phyloP scores from a whole-genome alignment of 2,797 vertebrate species.

The Enteromius mattozi region DNA sequence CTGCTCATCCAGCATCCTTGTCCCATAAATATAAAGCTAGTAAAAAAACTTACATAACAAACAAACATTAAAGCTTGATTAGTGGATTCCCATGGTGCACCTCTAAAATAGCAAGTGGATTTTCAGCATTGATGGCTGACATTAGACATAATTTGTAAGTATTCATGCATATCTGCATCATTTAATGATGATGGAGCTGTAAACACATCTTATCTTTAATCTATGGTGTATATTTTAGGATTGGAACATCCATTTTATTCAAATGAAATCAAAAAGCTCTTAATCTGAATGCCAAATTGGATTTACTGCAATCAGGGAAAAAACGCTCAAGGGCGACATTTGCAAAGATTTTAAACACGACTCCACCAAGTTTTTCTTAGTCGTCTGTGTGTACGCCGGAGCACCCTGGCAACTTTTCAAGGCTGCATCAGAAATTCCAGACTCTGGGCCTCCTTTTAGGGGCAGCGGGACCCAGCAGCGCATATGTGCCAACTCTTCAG shows the following conservation, averaged over 20 bases:
- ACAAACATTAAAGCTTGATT: neutral
- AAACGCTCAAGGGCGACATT: neutral
- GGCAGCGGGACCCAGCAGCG: slow-evolving; percentile 51
- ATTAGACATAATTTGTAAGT: slow-evolving; percentile 13
- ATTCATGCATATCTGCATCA: neutral
- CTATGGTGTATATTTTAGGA: slow-evolving; percentile 18
- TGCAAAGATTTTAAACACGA: slow-evolving; percentile 20
- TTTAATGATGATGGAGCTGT: neutral
- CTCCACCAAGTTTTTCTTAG: slow-evolving; percentile 54
- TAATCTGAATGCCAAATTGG: slow-evolving; percentile 7
- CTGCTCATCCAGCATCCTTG: slow-evolving; percentile 24
- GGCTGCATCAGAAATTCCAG: slow-evolving; percentile 59
- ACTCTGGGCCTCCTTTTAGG: slow-evolving; percentile 68
- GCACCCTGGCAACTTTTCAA: slow-evolving; percentile 44
- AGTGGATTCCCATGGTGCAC: neutral
- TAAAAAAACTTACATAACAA: slow-evolving; percentile 33
- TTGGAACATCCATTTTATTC: neutral
- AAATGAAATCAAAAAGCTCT: slow-evolving; percentile 8
- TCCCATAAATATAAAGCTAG: slow-evolving; percentile 27
- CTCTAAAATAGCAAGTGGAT: neutral
- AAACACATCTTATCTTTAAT: slow-evolving; percentile 27
- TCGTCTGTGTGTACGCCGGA: slow-evolving; percentile 55
- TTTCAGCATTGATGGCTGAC: neutral
- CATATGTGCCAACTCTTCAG: slow-evolving; percentile 58
- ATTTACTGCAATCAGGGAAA: slow-evolving; percentile 27